These are phyloP conservation scores for Toxotes lorentzi DNA, from an alignment of 2,797 vertebrate species.

Conservation along the genomic window DNA sequence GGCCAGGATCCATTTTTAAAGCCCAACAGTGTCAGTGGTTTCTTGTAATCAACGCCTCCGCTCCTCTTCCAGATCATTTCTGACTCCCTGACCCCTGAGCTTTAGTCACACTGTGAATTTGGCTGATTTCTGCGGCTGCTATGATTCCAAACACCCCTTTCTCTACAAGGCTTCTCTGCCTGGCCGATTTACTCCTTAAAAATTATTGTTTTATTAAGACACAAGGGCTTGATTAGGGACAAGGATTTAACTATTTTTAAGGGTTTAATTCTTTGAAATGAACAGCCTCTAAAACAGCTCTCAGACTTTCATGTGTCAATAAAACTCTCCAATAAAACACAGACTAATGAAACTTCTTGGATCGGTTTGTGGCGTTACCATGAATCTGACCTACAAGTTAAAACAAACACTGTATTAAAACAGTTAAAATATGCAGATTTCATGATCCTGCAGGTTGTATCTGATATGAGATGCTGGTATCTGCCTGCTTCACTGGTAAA, in stretches of 20 bases:
- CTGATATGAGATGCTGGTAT: not conserved
- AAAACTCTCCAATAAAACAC: conserved; percentile 20
- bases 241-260: not conserved
- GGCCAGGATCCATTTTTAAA: not conserved
- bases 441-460: not conserved
- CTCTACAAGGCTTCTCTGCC: not conserved
- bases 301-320: conserved; percentile 8
- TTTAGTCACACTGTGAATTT: conserved; percentile 10
- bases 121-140: not conserved
- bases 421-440: not conserved
- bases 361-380: not conserved
- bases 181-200: not conserved
- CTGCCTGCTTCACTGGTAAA: not conserved
- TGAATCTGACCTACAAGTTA: not conserved
- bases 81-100: conserved; percentile 16
- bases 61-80: not conserved
- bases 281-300: not conserved
- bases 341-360: not conserved
- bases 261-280: not conserved
- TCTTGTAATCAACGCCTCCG: conserved; percentile 10
- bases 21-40: not conserved
- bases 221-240: not conserved
- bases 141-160: not conserved
- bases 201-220: not conserved
- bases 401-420: not conserved